Base-by-base conservation (phyloP, 2,797 vertebrate species). In the Pseudomugil tenellus region DNA sequence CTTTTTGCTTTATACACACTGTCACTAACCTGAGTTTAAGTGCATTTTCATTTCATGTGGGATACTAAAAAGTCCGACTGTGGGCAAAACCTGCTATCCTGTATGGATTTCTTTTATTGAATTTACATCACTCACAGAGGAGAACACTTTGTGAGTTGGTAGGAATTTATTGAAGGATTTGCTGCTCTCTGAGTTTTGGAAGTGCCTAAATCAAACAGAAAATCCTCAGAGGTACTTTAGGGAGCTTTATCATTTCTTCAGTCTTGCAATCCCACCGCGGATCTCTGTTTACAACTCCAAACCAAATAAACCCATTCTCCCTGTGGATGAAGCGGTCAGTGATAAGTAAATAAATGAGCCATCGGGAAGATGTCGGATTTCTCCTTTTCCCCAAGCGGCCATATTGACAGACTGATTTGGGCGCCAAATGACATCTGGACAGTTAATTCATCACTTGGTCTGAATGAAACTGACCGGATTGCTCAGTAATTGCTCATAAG, bases 381-480 rank as follows among this genome's bases (percentile, higher is more conserved):
- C 54, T 72, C 39, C 48, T 58, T 68, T 57, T 80, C 77, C 75
- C 67, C 6, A 8, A 72, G 69, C 57, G 73, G 72, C 53, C 43
- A 51, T 60, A 74, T 71, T 74, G 77, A 83, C 70, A 67, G 82
- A 84, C 63, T 76, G 79, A 85, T 81, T 71, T 46, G 19, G 66
- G 58, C 49, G 34, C 37, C 28, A 71, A 61, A 77, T 81, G 74
- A 79, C 83, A 83, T 59, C 54, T 72, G 82, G 72, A 74, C 52
- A 8, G 58, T 83, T 82, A 77, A 88, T 86, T 74, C 70, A 83
- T 90, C 67, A 77, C 75, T 72, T 69, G 49, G 39, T 79, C 64
- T 79, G 75, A 78, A 69, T 73, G 72, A 51, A 59, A 63, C 35
- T 60, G 67, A 17, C 55, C 37, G 13, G 55, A 63, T 59, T 52